These are phyloP conservation scores for Pseudorhiza aurosa DNA, from an alignment of 30 jellyfish, hydroid and myxozoan genomes.

Conservation along the genomic window DNA sequence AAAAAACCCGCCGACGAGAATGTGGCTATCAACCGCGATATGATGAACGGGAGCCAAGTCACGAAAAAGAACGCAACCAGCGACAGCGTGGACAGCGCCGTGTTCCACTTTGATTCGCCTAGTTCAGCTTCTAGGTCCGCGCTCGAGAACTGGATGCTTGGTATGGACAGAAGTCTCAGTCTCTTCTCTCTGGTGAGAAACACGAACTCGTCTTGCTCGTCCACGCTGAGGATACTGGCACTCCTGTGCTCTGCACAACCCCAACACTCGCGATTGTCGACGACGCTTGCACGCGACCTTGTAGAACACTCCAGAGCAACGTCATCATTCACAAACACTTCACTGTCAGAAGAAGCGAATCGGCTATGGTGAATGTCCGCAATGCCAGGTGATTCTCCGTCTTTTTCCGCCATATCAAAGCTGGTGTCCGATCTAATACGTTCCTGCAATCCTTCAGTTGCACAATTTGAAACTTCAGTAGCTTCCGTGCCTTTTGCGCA, in stretches of 20 bases:
- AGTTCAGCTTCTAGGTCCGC: neutral
- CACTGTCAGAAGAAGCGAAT: no score
- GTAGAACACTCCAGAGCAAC: no score
- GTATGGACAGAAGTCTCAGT: slow-evolving; percentile 35
- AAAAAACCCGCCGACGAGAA: neutral
- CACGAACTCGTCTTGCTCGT: neutral
- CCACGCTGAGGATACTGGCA: neutral
- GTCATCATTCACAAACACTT: no score
- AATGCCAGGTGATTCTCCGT: no score
- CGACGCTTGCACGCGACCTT: neutral
- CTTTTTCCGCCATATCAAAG: no score
- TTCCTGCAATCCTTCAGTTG: no score
- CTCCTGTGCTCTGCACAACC: no score
- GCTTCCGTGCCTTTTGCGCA: no score
- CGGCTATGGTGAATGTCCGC: no score
- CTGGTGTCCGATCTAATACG: no score
- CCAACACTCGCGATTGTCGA: neutral
- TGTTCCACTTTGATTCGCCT: slow-evolving; percentile 24
- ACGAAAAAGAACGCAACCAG: slow-evolving; percentile 16
- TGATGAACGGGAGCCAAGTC: slow-evolving; percentile 46
- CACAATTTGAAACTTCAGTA: no score
- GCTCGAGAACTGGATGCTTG: neutral
- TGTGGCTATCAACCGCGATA: slow-evolving; percentile 29
- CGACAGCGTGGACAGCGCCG: slow-evolving; percentile 23
- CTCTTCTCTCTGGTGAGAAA: slow-evolving; percentile 30